Percentiles rank a stretch among this genome's conserved stretches.
Evolutionary conservation across 2,888 invertebrate species (phyloP).

Genomic region (Rugalucina vietnamica): DNA sequence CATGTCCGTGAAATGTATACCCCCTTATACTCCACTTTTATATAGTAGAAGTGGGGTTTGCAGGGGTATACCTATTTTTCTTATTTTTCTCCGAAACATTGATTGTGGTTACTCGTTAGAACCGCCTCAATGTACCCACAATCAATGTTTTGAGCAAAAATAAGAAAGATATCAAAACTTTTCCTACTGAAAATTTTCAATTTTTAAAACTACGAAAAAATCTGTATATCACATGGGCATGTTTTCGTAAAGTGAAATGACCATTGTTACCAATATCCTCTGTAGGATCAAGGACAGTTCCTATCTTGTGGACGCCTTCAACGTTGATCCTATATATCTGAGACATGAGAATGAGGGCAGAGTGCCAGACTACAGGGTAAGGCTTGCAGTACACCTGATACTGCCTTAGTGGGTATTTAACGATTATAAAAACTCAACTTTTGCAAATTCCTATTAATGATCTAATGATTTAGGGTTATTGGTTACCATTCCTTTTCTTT

Average conservation of each 20-base stretch:
- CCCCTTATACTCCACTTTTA: too few relatives aligned
- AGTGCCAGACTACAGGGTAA: constrained; percentile 81
- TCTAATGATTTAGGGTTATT: not conserved
- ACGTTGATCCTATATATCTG: constrained; percentile 82
- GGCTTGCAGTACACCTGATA: too few relatives aligned
- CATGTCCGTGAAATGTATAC: too few relatives aligned
- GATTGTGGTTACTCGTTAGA: too few relatives aligned
- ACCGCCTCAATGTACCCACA: too few relatives aligned
- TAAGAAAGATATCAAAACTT: not conserved
- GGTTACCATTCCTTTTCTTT: not conserved
- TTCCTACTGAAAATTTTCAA: not conserved
- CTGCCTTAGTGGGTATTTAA: too few relatives aligned
- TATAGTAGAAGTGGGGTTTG: too few relatives aligned
- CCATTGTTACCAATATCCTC: not conserved
- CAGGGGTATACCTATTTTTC: too few relatives aligned
- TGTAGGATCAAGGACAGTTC: constrained; percentile 76
- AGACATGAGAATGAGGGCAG: constrained; percentile 76
- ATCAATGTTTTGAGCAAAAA: too few relatives aligned
- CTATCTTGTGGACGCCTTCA: constrained; percentile 80
- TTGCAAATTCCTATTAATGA: not conserved
- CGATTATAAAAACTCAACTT: not conserved
- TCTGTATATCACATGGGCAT: not conserved
- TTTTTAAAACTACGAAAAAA: not conserved
- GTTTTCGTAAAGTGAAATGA: not conserved
- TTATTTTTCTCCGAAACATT: too few relatives aligned